Evolutionary conservation across 2,888 invertebrate genomes (phyloP).

Genomic region (Platerodrilus igneus): DNA sequence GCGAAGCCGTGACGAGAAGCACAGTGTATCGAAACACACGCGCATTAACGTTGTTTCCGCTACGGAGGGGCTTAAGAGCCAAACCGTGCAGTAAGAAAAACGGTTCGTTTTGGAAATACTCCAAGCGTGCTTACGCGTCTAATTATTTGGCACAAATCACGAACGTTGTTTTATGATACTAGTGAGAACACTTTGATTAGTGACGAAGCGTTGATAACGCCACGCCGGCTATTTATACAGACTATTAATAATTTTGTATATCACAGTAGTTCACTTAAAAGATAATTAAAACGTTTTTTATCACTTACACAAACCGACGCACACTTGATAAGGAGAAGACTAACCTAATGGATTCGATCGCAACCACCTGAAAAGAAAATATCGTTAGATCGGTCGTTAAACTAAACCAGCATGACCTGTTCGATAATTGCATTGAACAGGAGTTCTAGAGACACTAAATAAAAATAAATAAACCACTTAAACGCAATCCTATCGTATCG

Average conservation of each 20-base stretch:
- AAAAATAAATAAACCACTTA: no score
- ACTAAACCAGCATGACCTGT: slow-evolving; percentile 17
- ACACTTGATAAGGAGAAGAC: slow-evolving; percentile 6
- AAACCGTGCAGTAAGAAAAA: no score
- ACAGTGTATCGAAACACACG: slow-evolving; percentile 81
- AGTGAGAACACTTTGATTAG: slow-evolving; percentile 9
- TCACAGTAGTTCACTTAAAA: no score
- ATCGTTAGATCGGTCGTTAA: slow-evolving; percentile 12
- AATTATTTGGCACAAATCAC: slow-evolving; percentile 16
- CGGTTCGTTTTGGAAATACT: background rate
- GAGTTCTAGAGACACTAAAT: no score
- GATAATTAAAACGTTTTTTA: no score
- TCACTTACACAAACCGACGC: slow-evolving; percentile 4
- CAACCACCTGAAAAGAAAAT: slow-evolving; percentile 14
- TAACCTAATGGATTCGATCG: slow-evolving; percentile 13
- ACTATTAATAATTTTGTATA: no score
- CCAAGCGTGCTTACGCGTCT: no score
- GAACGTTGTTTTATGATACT: slow-evolving; percentile 8
- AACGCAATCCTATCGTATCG: no score
- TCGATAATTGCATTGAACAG: slow-evolving; percentile 14
- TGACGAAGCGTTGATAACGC: slow-evolving; percentile 1
- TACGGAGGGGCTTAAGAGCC: slow-evolving; percentile 20
- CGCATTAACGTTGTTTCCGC: slow-evolving; percentile 57
- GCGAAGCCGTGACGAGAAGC: slow-evolving; percentile 85
- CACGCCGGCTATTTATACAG: no score